These are phyloP conservation scores for Steatornis caripensis DNA, from an alignment of 2,113 vertebrate genomes.

Conservation along the genomic window DNA sequence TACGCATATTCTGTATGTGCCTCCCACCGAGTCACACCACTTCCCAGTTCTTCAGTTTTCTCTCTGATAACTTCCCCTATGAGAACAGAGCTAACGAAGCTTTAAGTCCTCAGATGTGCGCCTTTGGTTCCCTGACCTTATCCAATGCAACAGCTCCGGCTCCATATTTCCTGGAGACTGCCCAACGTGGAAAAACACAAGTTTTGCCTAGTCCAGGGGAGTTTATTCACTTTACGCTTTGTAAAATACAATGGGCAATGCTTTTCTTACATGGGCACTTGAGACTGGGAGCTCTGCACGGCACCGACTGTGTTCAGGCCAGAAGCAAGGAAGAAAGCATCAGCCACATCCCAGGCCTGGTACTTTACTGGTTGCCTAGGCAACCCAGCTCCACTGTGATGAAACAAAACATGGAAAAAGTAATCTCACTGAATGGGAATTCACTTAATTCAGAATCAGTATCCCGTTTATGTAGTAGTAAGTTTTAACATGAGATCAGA, in stretches of 20 bases:
- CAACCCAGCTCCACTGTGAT: conserved; percentile 4
- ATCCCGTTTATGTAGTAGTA: neutral
- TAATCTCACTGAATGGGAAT: conserved; percentile 23
- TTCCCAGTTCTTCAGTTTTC: neutral
- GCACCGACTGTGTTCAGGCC: neutral
- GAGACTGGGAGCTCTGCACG: neutral
- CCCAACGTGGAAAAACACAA: neutral
- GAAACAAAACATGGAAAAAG: neutral
- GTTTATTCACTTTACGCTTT: neutral
- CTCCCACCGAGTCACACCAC: neutral
- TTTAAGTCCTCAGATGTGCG: neutral
- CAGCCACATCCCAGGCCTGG: neutral
- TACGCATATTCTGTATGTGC: fast-evolving
- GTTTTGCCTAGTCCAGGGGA: neutral
- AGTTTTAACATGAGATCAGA: neutral
- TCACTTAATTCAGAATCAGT: neutral
- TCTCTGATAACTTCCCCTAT: neutral
- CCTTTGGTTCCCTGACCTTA: neutral
- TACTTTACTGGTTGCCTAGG: conserved; percentile 38
- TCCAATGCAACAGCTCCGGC: neutral
- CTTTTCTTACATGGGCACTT: neutral
- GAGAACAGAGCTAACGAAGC: neutral
- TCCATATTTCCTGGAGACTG: neutral
- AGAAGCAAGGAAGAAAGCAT: neutral
- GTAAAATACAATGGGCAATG: neutral